Evolutionary conservation across 2,888 invertebrate species (phyloP).

Genomic region (Romanomermis culicivorax): DNA sequence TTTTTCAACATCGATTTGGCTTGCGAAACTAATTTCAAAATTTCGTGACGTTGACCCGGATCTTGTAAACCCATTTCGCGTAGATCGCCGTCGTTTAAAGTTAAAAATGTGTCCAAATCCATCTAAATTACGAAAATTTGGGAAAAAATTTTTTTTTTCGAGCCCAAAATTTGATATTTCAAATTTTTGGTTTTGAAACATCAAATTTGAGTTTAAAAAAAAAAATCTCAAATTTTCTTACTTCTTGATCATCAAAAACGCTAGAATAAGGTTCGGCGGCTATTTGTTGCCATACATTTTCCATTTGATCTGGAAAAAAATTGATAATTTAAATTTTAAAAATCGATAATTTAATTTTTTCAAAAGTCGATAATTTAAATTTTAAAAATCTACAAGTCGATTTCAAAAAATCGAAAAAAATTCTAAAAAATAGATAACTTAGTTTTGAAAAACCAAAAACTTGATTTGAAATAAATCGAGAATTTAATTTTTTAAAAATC

Average conservation of each 20-base stretch:
- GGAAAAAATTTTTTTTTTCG: background rate
- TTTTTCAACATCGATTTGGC: no score
- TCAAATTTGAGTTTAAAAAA: no score
- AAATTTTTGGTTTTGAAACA: background rate
- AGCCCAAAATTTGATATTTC: background rate
- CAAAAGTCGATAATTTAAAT: no score
- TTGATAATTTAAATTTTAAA: no score
- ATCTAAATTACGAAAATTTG: background rate
- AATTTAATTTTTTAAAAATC: no score
- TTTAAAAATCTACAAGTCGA: no score
- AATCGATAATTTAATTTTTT: no score
- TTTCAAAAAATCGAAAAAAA: no score
- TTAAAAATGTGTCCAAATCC: constrained; percentile 63
- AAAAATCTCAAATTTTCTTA: no score
- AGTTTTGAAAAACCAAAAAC: no score
- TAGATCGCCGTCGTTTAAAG: constrained; percentile 70
- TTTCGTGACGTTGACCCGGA: constrained; percentile 5
- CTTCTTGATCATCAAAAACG: background rate
- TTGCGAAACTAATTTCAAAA: background rate
- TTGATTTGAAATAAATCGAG: no score
- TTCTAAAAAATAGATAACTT: no score
- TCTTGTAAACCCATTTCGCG: constrained; percentile 52
- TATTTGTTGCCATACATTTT: background rate
- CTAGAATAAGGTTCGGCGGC: background rate
- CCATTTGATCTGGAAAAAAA: background rate